phyloP scores from a whole-genome alignment of 2,113 vertebrate genomes.

The Microcebus ravelobensis region DNA sequence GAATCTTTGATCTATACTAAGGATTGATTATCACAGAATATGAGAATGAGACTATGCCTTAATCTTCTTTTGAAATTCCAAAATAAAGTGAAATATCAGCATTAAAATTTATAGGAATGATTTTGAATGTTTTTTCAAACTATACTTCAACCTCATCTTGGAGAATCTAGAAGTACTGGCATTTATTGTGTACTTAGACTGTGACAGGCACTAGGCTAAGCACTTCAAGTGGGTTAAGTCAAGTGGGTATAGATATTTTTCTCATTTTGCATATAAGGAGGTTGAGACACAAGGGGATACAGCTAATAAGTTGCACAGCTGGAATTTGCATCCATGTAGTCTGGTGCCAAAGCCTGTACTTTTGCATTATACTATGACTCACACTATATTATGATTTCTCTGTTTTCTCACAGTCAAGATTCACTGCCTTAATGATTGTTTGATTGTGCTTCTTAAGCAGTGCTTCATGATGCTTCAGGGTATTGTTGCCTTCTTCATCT shows the following conservation, averaged over 20 bases:
- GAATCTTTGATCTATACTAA: background rate
- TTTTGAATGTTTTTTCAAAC: background rate
- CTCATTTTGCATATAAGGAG: background rate
- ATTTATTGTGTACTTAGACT: background rate
- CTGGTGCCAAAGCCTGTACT: too few species aligned
- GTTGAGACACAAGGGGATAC: background rate
- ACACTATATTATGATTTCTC: too few species aligned
- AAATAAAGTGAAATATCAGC: background rate
- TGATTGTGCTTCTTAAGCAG: background rate
- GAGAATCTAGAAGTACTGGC: background rate
- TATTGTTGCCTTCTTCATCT: background rate
- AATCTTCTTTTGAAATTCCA: background rate
- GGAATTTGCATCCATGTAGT: background rate
- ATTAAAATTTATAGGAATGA: background rate
- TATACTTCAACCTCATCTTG: background rate
- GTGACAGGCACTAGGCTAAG: background rate
- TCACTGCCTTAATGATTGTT: background rate
- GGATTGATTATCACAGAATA: background rate
- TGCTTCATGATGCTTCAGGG: background rate
- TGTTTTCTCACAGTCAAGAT: background rate
- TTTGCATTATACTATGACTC: rapidly evolving
- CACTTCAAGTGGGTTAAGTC: background rate
- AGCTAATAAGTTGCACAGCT: background rate
- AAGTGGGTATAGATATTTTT: background rate
- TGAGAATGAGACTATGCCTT: background rate